A percentile compares a stretch with the other conserved stretches of the same genome.
phyloP scores from a whole-genome alignment of 1,140 invertebrate genomes.

The Neodiprion pinetum region DNA sequence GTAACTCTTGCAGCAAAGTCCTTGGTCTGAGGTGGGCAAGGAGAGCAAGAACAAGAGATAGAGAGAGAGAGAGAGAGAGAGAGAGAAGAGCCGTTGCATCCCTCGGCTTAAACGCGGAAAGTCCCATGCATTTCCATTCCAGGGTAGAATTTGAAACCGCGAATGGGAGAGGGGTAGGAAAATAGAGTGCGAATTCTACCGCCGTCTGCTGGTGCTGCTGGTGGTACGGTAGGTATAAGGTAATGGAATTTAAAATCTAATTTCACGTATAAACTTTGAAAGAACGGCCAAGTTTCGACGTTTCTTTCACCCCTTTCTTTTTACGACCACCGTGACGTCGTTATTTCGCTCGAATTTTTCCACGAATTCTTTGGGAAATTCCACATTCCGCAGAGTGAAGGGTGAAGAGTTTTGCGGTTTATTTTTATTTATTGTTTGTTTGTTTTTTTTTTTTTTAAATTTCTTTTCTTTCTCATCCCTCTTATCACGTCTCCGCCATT shows the following conservation, averaged over 20 bases:
- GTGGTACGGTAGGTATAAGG: conserved; percentile 8
- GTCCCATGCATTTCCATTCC: background rate
- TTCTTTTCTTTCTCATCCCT: too few species aligned
- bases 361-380: too few species aligned
- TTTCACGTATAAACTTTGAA: conserved; percentile 49
- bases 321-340: conserved; percentile 17
- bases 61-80: too few species aligned
- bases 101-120: background rate
- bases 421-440: too few species aligned
- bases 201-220: too few species aligned
- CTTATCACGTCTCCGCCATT: too few species aligned
- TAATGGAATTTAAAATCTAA: conserved; percentile 52
- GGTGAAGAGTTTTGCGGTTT: too few species aligned
- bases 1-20: too few species aligned
- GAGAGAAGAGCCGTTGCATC: background rate
- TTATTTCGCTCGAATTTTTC: conserved; percentile 33
- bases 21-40: too few species aligned
- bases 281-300: conserved; percentile 17
- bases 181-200: background rate
- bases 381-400: conserved; percentile 20
- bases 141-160: background rate
- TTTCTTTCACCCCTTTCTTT: conserved; percentile 13
- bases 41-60: too few species aligned
- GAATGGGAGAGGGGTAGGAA: background rate
- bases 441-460: too few species aligned